Percentiles rank a stretch among this genome's conserved stretches.
phyloP scores from a whole-genome alignment of 2,113 vertebrate species.

The Antechinus stuartii region DNA sequence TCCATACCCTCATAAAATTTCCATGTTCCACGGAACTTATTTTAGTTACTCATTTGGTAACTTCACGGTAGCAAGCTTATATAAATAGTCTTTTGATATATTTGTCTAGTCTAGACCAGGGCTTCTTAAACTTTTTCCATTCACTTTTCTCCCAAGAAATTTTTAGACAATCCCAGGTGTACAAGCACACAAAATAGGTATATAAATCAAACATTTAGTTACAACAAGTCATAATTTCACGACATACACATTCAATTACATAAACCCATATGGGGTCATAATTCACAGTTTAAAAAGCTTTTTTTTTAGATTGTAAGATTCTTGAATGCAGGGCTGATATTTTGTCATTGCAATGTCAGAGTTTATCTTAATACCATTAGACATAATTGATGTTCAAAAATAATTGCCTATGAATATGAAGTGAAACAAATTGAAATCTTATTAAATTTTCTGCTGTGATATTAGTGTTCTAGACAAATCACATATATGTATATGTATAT shows the following conservation, averaged over 20 bases:
- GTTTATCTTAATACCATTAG: not conserved
- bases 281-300: too few relatives aligned
- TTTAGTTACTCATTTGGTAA: not conserved
- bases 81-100: conserved; percentile 49
- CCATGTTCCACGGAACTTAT: conserved; percentile 3
- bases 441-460: not conserved
- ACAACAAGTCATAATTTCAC: too few relatives aligned
- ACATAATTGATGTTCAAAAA: not conserved
- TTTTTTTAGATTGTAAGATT: conserved; percentile 15
- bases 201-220: too few relatives aligned
- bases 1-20: not conserved
- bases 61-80: conserved; percentile 42
- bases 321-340: conserved; percentile 37
- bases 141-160: too few relatives aligned
- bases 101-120: conserved; percentile 17
- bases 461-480: not conserved
- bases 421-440: not conserved
- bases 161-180: too few relatives aligned
- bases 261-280: too few relatives aligned
- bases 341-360: not conserved
- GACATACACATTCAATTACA: too few relatives aligned
- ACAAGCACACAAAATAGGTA: too few relatives aligned
- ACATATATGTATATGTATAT: too few relatives aligned
- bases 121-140: too few relatives aligned
- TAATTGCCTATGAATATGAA: conserved; percentile 23